phyloP scores from a whole-genome alignment of 1,140 invertebrate genomes.

The Drosophila sulfurigaster region DNA sequence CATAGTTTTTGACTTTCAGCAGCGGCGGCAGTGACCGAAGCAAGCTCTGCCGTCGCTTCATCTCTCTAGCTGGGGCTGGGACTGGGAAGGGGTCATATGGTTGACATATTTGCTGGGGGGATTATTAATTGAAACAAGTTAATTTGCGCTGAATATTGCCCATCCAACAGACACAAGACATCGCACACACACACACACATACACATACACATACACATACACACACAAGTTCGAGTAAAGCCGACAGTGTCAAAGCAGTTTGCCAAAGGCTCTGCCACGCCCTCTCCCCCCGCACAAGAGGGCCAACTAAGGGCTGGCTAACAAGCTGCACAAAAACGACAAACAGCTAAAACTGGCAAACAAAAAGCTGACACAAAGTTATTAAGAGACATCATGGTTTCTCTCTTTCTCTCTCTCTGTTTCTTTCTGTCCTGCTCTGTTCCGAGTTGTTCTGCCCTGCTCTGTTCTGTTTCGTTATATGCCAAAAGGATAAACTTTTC shows the following conservation, averaged over 20 bases:
- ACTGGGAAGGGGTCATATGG: conserved; percentile 54
- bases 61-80: conserved; percentile 5
- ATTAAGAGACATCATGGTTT: conserved; percentile 78
- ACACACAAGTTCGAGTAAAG: conserved; percentile 27
- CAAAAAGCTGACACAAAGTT: conserved; percentile 78
- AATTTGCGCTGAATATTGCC: conserved; percentile 79
- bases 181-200: conserved; percentile 27
- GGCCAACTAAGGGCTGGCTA: conserved; percentile 31
- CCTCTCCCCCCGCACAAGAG: conserved; percentile 14
- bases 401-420: not conserved
- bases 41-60: conserved; percentile 22
- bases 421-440: not conserved
- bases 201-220: conserved; percentile 36
- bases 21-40: conserved; percentile 21
- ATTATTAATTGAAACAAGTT: conserved; percentile 85
- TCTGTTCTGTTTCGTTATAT: conserved; percentile 28
- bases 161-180: conserved; percentile 39
- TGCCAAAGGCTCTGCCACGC: conserved; percentile 65
- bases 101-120: conserved; percentile 84
- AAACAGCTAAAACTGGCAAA: conserved; percentile 61
- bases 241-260: conserved; percentile 66
- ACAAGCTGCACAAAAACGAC: conserved; percentile 70
- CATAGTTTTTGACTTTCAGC: conserved; percentile 80
- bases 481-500: conserved; percentile 74
- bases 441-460: not conserved